A percentile compares a stretch with the other conserved stretches of the same genome.
phyloP scores from a whole-genome alignment of 2,113 vertebrate genomes.

The Nibea albiflora region DNA sequence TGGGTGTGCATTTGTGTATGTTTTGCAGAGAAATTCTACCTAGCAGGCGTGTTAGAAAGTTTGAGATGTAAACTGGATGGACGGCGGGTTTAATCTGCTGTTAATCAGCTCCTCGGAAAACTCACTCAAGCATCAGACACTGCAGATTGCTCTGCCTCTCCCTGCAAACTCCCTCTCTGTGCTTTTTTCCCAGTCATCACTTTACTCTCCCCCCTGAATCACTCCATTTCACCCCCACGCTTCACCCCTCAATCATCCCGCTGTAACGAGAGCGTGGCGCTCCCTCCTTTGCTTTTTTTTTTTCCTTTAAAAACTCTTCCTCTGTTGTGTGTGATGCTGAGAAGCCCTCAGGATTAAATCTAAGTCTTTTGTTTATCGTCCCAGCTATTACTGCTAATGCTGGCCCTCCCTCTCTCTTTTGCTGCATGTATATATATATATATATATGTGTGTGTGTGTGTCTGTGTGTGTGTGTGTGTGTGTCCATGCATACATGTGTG shows the following conservation, averaged over 20 bases:
- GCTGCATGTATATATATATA: constrained; percentile 13
- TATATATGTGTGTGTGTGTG: constrained; percentile 13
- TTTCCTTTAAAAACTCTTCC: neutral
- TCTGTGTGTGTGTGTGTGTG: constrained; percentile 51
- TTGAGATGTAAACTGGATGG: constrained; percentile 84
- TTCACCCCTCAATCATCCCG: constrained; percentile 34
- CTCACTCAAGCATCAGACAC: constrained; percentile 91
- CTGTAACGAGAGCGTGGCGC: neutral
- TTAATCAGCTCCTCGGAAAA: constrained; percentile 92
- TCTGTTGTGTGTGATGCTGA: constrained; percentile 69
- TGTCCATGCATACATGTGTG: constrained; percentile 80
- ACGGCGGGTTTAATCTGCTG: constrained; percentile 88
- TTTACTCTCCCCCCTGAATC: constrained; percentile 39
- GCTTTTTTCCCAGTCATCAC: constrained; percentile 62
- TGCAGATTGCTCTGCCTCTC: constrained; percentile 87
- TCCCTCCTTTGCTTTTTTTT: constrained; percentile 4
- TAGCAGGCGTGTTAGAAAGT: constrained; percentile 78
- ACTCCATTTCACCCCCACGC: constrained; percentile 55
- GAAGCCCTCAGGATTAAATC: constrained; percentile 74
- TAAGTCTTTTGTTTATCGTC: constrained; percentile 75
- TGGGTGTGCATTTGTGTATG: constrained; percentile 35
- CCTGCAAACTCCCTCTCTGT: constrained; percentile 25
- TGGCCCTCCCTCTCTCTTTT: constrained; percentile 23
- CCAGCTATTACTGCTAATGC: constrained; percentile 66
- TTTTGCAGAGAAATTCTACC: constrained; percentile 72